Percentiles rank a stretch among this genome's conserved stretches.
Conservation (phyloP, 2,888 invertebrate genomes). For the Strigamia crassipes region DNA sequence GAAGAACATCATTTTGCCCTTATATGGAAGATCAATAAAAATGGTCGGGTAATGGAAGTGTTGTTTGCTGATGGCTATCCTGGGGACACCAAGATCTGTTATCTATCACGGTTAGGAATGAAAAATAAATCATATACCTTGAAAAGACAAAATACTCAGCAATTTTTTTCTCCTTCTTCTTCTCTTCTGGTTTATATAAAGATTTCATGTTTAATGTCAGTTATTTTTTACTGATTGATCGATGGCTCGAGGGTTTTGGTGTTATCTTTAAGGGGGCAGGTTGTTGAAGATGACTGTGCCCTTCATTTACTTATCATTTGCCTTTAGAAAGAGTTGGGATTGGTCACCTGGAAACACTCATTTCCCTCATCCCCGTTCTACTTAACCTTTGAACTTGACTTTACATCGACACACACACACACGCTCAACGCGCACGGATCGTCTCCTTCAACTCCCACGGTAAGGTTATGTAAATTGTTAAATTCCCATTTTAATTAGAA, state of each 20-base stretch:
- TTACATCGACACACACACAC: neutral
- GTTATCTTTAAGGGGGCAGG: slow-evolving; percentile 35
- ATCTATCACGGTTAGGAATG: slow-evolving; percentile 32
- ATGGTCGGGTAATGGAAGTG: slow-evolving; percentile 40
- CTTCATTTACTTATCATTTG: slow-evolving; percentile 31
- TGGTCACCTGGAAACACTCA: slow-evolving; percentile 37
- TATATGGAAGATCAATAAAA: slow-evolving; percentile 39
- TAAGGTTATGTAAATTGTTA: neutral
- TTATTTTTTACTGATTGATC: slow-evolving; percentile 36
- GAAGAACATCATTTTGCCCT: slow-evolving; percentile 35
- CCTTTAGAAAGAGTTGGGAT: slow-evolving; percentile 33
- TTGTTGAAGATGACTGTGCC: slow-evolving; percentile 24
- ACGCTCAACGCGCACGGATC: neutral
- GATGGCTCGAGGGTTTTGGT: slow-evolving; percentile 33
- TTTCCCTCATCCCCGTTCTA: neutral
- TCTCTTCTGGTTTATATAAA: neutral
- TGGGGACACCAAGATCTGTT: slow-evolving; percentile 39
- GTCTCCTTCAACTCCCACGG: neutral
- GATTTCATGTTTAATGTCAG: slow-evolving; percentile 31
- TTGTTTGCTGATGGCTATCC: slow-evolving; percentile 42
- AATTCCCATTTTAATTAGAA: too few species aligned
- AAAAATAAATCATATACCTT: slow-evolving; percentile 40
- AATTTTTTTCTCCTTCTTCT: neutral
- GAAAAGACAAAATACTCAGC: neutral
- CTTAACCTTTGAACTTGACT: slow-evolving; percentile 5